phyloP scores from a whole-genome alignment of 2,888 invertebrate species.

The Dicranocentrus wangi region DNA sequence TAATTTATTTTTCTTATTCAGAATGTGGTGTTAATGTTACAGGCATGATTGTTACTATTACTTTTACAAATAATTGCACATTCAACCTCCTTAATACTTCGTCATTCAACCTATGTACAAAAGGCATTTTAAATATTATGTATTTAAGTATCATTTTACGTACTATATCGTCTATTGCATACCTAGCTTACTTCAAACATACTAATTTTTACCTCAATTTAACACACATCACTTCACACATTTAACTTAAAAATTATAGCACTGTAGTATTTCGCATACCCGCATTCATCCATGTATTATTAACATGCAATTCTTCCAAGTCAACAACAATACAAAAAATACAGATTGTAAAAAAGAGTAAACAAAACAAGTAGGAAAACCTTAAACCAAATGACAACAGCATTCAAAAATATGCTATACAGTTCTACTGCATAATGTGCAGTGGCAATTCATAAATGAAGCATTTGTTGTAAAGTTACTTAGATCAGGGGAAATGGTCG shows the following conservation, averaged over 20 bases:
- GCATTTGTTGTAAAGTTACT: not conserved
- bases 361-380: constrained; percentile 46
- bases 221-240: constrained; percentile 13
- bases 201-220: not conserved
- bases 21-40: too few relatives aligned
- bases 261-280: not conserved
- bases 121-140: too few relatives aligned
- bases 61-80: too few relatives aligned
- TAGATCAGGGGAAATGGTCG: constrained; percentile 17
- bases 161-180: too few relatives aligned
- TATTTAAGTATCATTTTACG: too few relatives aligned
- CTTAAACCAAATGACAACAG: constrained; percentile 21
- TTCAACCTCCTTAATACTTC: too few relatives aligned
- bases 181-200: too few relatives aligned
- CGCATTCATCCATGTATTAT: not conserved
- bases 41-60: too few relatives aligned
- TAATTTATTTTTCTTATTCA: too few relatives aligned
- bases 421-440: constrained; percentile 40
- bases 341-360: constrained; percentile 26
- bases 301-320: not conserved
- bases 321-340: not conserved
- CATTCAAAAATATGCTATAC: constrained; percentile 51
- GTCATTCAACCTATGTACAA: too few relatives aligned
- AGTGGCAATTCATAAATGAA: constrained; percentile 39
- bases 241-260: constrained; percentile 38